phyloP scores from a whole-genome alignment of 2,888 invertebrate species.

The Trichopria drosophilae region DNA sequence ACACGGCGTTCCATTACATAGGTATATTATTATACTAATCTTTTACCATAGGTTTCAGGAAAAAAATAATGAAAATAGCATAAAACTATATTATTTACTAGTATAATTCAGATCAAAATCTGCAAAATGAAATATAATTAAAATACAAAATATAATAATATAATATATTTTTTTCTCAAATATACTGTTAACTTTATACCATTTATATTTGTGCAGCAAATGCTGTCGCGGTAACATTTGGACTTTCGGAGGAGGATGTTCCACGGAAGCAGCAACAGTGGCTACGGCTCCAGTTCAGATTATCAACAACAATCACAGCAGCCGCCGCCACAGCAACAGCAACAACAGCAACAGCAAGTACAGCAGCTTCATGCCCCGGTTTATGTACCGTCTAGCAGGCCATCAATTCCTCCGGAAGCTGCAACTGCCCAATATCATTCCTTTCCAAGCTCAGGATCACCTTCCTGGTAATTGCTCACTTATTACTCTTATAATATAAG shows the following conservation, averaged over 20 bases:
- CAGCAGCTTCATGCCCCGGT: constrained; percentile 64
- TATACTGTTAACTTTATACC: constrained; percentile 7
- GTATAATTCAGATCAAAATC: no score
- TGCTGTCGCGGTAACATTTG: constrained; percentile 40
- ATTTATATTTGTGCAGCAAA: constrained; percentile 37
- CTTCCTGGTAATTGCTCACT: constrained; percentile 56
- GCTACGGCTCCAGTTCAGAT: constrained; percentile 56
- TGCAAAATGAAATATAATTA: no score
- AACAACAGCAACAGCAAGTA: constrained; percentile 57
- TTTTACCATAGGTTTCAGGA: no score
- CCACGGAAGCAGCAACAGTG: constrained; percentile 56
- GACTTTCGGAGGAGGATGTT: constrained; percentile 49
- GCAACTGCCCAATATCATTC: constrained; percentile 60
- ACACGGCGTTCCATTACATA: no score
- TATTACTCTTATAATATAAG: no score
- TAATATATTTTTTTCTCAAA: background rate
- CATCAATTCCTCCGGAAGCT: constrained; percentile 63
- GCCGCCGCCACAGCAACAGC: constrained; percentile 52
- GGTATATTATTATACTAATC: no score
- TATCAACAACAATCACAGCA: constrained; percentile 52
- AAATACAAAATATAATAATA: no score
- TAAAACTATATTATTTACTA: no score
- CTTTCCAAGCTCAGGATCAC: constrained; percentile 54
- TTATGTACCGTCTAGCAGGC: constrained; percentile 68
- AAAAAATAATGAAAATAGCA: no score